phyloP scores from a whole-genome alignment of 1,140 invertebrate species.

The Drosophila azteca region DNA sequence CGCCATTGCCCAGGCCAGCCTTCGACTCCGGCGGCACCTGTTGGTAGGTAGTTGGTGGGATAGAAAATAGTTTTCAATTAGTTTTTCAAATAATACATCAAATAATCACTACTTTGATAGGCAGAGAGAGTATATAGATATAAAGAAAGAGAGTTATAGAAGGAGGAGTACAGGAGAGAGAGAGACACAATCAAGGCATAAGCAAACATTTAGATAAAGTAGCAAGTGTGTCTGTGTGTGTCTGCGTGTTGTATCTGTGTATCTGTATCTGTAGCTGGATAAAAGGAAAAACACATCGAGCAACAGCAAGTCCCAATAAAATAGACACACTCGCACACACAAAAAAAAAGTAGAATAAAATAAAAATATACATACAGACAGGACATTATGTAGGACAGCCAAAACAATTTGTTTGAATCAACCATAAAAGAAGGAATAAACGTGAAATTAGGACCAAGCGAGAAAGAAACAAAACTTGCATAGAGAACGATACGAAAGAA shows the following conservation, averaged over 20 bases:
- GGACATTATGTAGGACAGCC: constrained; percentile 47
- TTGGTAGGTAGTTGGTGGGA: constrained; percentile 21
- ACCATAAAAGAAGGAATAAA: constrained; percentile 38
- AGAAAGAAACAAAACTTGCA: constrained; percentile 39
- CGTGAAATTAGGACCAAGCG: constrained; percentile 21
- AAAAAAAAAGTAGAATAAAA: no score
- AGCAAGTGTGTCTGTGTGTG: constrained; percentile 43
- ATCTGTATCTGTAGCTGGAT: constrained; percentile 23
- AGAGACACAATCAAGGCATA: constrained; percentile 72
- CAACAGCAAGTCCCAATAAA: constrained; percentile 43
- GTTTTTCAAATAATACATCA: constrained; percentile 34
- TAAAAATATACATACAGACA: constrained; percentile 18
- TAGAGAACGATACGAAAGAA: constrained; percentile 15
- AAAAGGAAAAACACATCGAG: constrained; percentile 43
- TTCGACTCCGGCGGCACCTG: constrained; percentile 89
- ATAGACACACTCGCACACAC: constrained; percentile 31
- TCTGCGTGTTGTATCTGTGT: constrained; percentile 34
- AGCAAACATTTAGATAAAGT: constrained; percentile 75
- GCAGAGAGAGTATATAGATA: constrained; percentile 22
- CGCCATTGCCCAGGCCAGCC: constrained; percentile 88
- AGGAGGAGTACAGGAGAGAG: background rate
- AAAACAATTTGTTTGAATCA: constrained; percentile 61
- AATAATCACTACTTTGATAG: constrained; percentile 11
- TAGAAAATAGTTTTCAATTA: constrained; percentile 30
- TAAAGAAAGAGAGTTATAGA: background rate